A percentile compares a stretch with the other conserved stretches of the same genome.
Conservation (phyloP, 2,797 vertebrate genomes). For the Sciurus carolinensis region DNA sequence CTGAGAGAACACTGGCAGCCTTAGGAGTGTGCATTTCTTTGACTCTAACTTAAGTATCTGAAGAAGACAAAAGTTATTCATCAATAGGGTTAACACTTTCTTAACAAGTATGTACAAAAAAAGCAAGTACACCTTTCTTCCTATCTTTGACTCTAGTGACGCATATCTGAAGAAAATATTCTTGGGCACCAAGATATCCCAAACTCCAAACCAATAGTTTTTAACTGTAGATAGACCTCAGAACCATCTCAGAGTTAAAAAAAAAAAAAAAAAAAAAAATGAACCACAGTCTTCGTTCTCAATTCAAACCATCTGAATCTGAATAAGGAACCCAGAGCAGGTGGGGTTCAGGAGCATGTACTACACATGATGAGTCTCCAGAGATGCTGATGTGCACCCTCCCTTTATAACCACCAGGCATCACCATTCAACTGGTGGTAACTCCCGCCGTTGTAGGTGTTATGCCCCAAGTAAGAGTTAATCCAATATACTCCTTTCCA, state of each 20-base stretch:
- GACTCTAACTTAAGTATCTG: background rate
- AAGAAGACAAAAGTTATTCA: conserved; percentile 2
- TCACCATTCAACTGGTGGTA: background rate
- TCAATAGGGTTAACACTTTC: background rate
- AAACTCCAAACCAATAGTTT: background rate
- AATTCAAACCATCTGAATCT: conserved; percentile 19
- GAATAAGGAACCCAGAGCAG: background rate
- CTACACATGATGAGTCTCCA: background rate
- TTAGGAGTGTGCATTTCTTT: conserved; percentile 20
- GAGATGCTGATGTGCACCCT: background rate
- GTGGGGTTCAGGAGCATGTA: background rate
- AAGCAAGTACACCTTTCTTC: conserved; percentile 22
- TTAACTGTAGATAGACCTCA: background rate
- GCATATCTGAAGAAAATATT: background rate
- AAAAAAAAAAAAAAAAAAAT: background rate
- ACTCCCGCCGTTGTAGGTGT: background rate
- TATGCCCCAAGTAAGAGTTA: background rate
- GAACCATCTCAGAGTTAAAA: background rate
- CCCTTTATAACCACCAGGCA: background rate
- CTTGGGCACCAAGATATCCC: background rate
- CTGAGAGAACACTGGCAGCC: background rate
- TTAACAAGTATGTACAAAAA: background rate
- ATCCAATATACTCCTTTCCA: background rate
- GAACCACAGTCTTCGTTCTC: background rate
- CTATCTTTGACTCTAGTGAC: background rate